These are phyloP conservation scores for Sepioteuthis lessoniana DNA, from an alignment of 2,888 invertebrate genomes.

Conservation along the genomic window DNA sequence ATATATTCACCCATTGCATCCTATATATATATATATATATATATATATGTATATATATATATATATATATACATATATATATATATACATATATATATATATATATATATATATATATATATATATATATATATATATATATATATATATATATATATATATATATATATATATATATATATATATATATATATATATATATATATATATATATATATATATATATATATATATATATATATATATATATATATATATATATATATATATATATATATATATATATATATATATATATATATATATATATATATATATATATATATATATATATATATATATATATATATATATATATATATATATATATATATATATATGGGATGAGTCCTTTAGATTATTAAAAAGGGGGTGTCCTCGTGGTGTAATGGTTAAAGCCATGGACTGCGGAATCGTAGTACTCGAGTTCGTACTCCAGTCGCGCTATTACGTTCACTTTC, in stretches of 20 bases:
- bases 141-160: background rate
- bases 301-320: slow-evolving; percentile 24
- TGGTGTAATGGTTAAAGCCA: no score
- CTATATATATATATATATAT: background rate
- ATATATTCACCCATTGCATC: no score
- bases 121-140: background rate
- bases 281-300: slow-evolving; percentile 21
- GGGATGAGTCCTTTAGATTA: no score
- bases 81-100: background rate
- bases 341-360: background rate
- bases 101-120: background rate
- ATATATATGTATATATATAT: slow-evolving; percentile 17
- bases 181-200: slow-evolving; percentile 17
- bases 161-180: slow-evolving; percentile 24
- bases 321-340: slow-evolving; percentile 4
- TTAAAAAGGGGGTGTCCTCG: no score
- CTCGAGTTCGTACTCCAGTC: no score
- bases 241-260: slow-evolving; percentile 35
- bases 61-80: slow-evolving; percentile 15
- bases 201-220: background rate
- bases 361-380: no score
- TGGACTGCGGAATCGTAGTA: no score
- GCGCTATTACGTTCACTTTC: no score
- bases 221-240: slow-evolving; percentile 24
- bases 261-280: slow-evolving; percentile 35